Evolutionary conservation across 2,113 vertebrate species (phyloP).

Genomic region (Pomatostomus ruficeps): DNA sequence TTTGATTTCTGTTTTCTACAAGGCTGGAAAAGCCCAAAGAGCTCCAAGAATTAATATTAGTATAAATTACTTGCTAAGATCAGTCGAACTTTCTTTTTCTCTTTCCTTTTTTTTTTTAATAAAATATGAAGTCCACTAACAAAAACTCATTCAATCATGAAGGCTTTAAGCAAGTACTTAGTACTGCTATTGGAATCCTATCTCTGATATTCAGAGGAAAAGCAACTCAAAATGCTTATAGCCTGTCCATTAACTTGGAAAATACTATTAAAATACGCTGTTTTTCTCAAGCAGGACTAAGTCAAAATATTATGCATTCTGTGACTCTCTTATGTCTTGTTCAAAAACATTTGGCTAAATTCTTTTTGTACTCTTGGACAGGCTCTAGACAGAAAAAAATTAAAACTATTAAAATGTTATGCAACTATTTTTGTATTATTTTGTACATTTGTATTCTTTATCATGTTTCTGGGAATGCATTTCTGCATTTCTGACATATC

Average conservation of each 20-base stretch:
- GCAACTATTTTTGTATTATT: not conserved
- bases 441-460: not conserved
- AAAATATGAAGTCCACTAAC: not conserved
- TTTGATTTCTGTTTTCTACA: not conserved
- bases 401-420: not conserved
- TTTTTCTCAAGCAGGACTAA: not conserved
- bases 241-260: not conserved
- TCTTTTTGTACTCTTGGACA: not conserved
- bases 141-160: not conserved
- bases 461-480: not conserved
- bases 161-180: not conserved
- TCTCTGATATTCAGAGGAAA: not conserved
- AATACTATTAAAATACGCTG: not conserved
- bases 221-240: not conserved
- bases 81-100: not conserved
- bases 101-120: too few relatives aligned
- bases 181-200: not conserved
- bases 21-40: not conserved
- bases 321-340: not conserved
- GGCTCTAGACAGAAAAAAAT: not conserved
- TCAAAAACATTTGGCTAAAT: not conserved
- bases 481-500: not conserved
- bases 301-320: not conserved
- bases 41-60: not conserved
- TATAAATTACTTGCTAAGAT: not conserved